Conservation (phyloP, 2,888 invertebrate genomes). For the Rotaria socialis region DNA sequence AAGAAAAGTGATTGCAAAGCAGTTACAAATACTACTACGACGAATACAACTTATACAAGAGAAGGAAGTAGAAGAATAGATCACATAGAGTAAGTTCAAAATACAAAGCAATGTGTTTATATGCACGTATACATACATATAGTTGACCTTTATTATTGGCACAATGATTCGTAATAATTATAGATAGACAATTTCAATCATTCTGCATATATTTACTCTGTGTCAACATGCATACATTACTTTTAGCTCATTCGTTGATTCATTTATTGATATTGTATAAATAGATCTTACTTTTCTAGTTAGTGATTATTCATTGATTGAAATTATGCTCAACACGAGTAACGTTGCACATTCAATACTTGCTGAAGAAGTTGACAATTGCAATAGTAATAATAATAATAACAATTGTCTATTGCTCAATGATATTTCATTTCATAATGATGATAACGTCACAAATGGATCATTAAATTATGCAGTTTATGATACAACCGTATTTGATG, state of each 20-base stretch:
- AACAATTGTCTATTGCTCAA: background rate
- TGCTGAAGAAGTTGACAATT: conserved; percentile 23
- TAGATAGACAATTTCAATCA: conserved; percentile 10
- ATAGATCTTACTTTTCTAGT: background rate
- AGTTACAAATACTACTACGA: background rate
- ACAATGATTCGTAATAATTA: background rate
- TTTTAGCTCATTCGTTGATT: background rate
- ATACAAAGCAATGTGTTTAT: background rate
- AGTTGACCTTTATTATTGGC: background rate
- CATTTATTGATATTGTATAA: background rate
- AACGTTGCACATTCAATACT: conserved; percentile 29
- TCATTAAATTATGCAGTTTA: background rate
- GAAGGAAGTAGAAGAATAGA: background rate
- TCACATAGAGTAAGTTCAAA: conserved; percentile 20
- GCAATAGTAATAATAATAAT: conserved; percentile 36
- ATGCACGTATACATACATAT: background rate
- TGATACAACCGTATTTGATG: conserved; percentile 55
- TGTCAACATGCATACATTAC: background rate
- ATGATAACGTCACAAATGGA: conserved; percentile 12
- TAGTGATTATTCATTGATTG: background rate
- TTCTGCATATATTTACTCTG: background rate
- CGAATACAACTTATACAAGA: background rate
- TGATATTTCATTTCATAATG: conserved; percentile 32
- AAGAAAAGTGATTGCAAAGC: conserved; percentile 1
- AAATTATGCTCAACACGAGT: background rate